Base-by-base conservation (phyloP, 2,888 invertebrate genomes). In the Clistopyga incitator region DNA sequence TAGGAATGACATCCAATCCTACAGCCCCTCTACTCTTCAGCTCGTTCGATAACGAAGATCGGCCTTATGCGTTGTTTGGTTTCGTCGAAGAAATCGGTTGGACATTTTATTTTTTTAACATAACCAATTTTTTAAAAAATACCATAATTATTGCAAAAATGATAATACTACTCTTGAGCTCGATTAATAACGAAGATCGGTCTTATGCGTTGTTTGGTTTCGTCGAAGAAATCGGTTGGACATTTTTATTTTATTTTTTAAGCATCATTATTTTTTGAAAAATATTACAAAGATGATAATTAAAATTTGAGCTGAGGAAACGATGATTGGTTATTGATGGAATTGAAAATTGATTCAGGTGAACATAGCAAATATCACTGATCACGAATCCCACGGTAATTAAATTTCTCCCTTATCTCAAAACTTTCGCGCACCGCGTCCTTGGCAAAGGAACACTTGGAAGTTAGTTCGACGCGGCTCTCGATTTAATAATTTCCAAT, bases 1-100 rank as follows among this genome's bases (percentile, higher is more conserved):
- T 93, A 93, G 87, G 90, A 93, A 88, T 92, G 92, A 90, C 89
- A 85, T 86, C 83, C 88, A 85, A 87, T 87, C 87, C 87, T 84
- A 78, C 68, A 78, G 78, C 87, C 87, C 87, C 85, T 84, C 74
- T 81, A 80, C 87, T 85, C 87, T 85, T 67, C 59, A 38, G 56
- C 65, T 79, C 85, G 81, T 71, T 88, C 86, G 71, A 88, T 88
- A 87, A 84, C 52, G 82, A 82, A 85, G 81, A 80, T 11, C 71
- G 59, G 78, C 34, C 50, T 56, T 70, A 84, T 77, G 74, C 67
- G 67, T 61, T 13, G 23, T 11, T 23, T 23, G 56, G 1, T 13
- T 8, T 13, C 15, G 15, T 2, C 15, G 29, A 15, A 59, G 10
- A 13, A 59, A 34, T 3, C 13, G 4, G 13, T 6, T 1, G 29